A percentile compares a stretch with the other conserved stretches of the same genome.
These are phyloP conservation scores for Sylvia atricapilla DNA, from an alignment of 2,113 vertebrate genomes.

Conservation along the genomic window DNA sequence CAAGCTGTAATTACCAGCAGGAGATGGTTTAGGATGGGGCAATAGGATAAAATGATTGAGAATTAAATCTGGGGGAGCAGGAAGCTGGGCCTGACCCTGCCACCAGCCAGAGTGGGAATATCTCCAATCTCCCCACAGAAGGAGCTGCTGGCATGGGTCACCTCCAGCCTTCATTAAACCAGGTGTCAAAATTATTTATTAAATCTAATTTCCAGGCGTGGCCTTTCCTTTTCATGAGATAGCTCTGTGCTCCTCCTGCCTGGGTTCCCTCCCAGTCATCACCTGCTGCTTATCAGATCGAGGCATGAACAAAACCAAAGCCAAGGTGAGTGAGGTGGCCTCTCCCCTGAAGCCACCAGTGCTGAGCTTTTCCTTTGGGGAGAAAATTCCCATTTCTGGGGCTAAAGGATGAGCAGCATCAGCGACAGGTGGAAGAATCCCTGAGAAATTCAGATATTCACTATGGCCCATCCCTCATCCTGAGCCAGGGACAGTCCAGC, in stretches of 20 bases:
- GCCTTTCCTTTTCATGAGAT: background rate
- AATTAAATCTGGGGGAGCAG: constrained; percentile 7
- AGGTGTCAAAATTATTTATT: background rate
- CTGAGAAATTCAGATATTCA: background rate
- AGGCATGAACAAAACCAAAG: background rate
- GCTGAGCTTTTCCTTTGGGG: background rate
- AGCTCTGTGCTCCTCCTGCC: background rate
- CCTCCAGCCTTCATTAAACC: background rate
- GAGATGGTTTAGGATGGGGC: constrained; percentile 4
- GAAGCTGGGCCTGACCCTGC: background rate
- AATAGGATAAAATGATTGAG: background rate
- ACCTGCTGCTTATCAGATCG: background rate
- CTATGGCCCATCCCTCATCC: background rate
- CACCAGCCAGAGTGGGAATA: background rate
- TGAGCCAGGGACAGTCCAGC: background rate
- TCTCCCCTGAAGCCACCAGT: background rate
- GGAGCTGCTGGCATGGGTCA: background rate
- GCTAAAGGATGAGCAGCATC: background rate
- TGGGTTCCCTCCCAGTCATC: background rate
- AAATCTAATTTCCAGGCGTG: background rate
- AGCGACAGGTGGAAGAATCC: background rate
- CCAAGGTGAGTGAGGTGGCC: background rate
- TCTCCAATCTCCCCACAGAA: background rate
- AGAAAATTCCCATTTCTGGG: background rate
- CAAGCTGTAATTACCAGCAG: background rate